Evolutionary conservation across 2,113 vertebrate species (phyloP).

Genomic region (Megaceryle torquata): DNA sequence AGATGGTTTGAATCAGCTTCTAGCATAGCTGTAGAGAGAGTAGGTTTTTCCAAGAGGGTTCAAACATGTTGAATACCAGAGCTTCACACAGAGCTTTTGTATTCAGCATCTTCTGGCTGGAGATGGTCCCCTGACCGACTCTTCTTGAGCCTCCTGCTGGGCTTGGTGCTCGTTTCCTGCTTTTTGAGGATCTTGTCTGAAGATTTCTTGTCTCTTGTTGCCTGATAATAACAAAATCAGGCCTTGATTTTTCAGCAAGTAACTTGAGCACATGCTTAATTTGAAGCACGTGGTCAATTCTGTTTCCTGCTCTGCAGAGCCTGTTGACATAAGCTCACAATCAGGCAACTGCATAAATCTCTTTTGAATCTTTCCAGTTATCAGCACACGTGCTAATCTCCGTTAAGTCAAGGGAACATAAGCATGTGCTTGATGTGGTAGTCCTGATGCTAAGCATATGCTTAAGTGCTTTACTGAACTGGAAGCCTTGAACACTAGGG

Average conservation of each 20-base stretch:
- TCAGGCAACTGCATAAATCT: background rate
- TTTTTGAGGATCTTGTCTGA: background rate
- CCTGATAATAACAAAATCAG: background rate
- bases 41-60: background rate
- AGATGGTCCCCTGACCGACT: background rate
- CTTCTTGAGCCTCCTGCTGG: background rate
- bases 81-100: background rate
- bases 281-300: background rate
- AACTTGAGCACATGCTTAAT: background rate
- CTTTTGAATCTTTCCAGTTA: background rate
- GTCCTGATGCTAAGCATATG: conserved; percentile 6
- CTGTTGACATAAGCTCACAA: background rate
- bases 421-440: background rate
- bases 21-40: background rate
- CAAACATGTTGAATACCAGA: background rate
- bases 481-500: background rate
- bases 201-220: background rate
- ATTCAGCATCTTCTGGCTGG: background rate
- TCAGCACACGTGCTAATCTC: background rate
- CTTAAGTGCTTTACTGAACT: conserved; percentile 15
- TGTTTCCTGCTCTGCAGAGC: background rate
- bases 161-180: background rate
- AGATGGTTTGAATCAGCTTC: background rate
- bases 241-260: background rate
- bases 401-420: background rate